phyloP scores from a whole-genome alignment of 2,797 vertebrate genomes.

The Denticeps clupeoides region DNA sequence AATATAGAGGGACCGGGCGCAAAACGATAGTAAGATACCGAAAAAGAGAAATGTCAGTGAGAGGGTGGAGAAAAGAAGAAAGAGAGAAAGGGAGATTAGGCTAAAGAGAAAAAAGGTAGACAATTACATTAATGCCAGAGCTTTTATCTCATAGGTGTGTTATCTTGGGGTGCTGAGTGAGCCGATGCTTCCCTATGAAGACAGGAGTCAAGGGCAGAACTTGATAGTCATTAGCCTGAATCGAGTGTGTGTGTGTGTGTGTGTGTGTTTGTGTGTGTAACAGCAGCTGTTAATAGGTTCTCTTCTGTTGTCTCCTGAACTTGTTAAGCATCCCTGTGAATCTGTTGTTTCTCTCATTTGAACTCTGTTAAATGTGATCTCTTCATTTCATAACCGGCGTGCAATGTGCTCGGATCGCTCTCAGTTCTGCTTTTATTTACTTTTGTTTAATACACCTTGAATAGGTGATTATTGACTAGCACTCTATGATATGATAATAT shows the following conservation, averaged over 20 bases:
- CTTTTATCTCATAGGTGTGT: constrained; percentile 80
- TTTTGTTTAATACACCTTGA: background rate
- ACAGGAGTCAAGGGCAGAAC: constrained; percentile 67
- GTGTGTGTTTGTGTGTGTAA: constrained; percentile 27
- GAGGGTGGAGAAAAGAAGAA: constrained; percentile 25
- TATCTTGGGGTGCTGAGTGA: constrained; percentile 73
- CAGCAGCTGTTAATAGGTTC: background rate
- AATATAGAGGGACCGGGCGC: constrained; percentile 24
- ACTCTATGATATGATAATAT: background rate
- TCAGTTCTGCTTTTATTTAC: background rate
- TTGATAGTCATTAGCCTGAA: constrained; percentile 70
- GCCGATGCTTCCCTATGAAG: constrained; percentile 70
- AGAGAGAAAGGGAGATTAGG: constrained; percentile 47
- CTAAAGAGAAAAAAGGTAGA: constrained; percentile 72
- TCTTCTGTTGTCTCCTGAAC: no score
- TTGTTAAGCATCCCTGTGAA: no score
- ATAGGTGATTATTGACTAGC: background rate
- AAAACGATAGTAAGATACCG: constrained; percentile 60
- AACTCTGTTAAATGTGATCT: background rate
- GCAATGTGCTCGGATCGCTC: background rate
- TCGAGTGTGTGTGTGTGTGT: constrained; percentile 45
- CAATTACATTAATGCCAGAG: constrained; percentile 79
- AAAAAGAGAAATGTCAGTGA: constrained; percentile 1
- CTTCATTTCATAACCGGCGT: background rate
- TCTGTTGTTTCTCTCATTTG: no score